Percentiles rank a stretch among this genome's conserved stretches.
Conservation (phyloP, 2,797 vertebrate species). For the Cercopithecus diana region DNA sequence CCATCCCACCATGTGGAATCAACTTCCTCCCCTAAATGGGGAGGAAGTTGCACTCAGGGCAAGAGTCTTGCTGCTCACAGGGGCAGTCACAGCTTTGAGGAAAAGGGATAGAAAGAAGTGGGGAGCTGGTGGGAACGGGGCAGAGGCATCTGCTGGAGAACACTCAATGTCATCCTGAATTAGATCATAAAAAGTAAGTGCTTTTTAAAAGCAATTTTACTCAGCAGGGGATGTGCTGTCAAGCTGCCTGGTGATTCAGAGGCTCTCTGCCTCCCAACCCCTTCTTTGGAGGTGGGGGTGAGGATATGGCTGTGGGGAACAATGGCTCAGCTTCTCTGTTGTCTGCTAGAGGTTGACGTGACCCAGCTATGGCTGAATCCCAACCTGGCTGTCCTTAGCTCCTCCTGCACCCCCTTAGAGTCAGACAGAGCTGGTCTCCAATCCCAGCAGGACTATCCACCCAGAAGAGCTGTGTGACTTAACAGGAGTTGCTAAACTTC, state of each 20-base stretch:
- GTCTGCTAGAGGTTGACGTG: not conserved
- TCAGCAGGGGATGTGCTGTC: constrained; percentile 65
- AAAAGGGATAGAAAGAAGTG: not conserved
- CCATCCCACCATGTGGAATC: not conserved
- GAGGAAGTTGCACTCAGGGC: not conserved
- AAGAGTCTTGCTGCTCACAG: not conserved
- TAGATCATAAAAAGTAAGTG: constrained; percentile 83
- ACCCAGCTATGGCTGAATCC: not conserved
- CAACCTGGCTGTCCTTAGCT: not conserved
- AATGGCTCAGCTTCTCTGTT: constrained; percentile 42
- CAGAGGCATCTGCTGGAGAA: constrained; percentile 70
- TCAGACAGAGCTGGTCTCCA: not conserved
- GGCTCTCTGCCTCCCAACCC: constrained; percentile 33
- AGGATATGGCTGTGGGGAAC: constrained; percentile 33
- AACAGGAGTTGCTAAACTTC: not conserved
- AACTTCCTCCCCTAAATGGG: not conserved
- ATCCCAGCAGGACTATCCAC: not conserved
- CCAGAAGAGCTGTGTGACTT: not conserved
- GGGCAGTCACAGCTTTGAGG: not conserved
- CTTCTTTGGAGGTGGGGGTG: constrained; percentile 19
- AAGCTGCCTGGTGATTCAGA: constrained; percentile 78
- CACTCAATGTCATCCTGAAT: constrained; percentile 80
- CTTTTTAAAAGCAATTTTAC: constrained; percentile 83
- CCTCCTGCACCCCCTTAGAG: not conserved
- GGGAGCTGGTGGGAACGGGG: not conserved